Evolutionary conservation across 1,140 invertebrate species (phyloP), one percentile per base, ranked within the genome.

Genomic region (Marisa cornuarietis): DNA sequence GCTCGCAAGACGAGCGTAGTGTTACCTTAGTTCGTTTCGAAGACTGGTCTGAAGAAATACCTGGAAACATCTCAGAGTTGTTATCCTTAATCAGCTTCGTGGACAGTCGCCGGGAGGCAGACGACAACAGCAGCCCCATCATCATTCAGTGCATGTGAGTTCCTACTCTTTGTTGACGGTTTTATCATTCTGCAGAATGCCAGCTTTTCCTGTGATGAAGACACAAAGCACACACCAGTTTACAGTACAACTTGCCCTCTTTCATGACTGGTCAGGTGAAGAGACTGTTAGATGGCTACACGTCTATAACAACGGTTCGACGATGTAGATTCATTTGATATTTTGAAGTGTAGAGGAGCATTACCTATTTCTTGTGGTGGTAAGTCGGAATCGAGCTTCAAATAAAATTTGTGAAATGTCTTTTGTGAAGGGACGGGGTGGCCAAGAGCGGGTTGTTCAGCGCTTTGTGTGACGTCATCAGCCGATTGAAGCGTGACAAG

Each of bases 61-160:
- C 95, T 89, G 93, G 94, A 20, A 96, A 98, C 90, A 99, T 99
- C 92, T 93, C 96, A 79, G 94, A 95, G 73, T 99, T 99, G 89
- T 99, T 99, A 92, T 93, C 98, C 88, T 99, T 98, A 89, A 97
- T 98, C 91, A 99, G 99, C 92, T 99, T 99, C 88, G 93, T 99
- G 88, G 98, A 98, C 82, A 99, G 95, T 14, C 54, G 54, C 11
- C 54, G 54, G 96, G 93, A 94, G 93, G 93, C 52, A 16, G 54
- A 61, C 22, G 42, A 81, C 13, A 20, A 18, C 51, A 49, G 31
- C 22, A 52, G 22, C 42, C 73, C 72, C 8, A 13, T 66, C 71
- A 65, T 79, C 52, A 65, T 63, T 22, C 62, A 71, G 66, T 79
- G 71, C 24, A 22, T 73, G 66, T 71, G 24, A 61, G 66, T 68